Evolutionary conservation across 23 tunicate species (phyloP).

Genomic region (Corella eumyota): DNA sequence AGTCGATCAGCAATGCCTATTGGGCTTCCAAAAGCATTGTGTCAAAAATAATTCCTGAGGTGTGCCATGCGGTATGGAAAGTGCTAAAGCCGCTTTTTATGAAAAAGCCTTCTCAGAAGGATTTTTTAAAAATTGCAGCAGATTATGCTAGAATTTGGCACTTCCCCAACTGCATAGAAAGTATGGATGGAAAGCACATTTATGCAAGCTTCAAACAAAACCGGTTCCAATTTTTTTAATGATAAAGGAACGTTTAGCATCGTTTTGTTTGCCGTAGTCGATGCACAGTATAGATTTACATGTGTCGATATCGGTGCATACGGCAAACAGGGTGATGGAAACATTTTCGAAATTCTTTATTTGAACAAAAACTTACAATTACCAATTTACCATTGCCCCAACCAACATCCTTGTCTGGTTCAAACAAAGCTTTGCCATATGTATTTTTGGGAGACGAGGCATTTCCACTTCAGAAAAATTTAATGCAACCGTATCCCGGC

Average conservation of each 20-base stretch:
- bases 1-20: conserved; percentile 1
- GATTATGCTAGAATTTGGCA: background rate
- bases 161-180: conserved; percentile 7
- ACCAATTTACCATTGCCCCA: conserved; percentile 3
- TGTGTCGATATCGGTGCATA: conserved; percentile 15
- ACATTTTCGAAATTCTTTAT: background rate
- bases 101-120: background rate
- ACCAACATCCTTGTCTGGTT: conserved; percentile 1
- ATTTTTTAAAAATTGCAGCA: background rate
- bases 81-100: conserved; percentile 1
- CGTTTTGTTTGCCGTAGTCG: conserved; percentile 10
- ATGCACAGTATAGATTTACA: conserved; percentile 6
- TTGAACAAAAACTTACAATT: background rate
- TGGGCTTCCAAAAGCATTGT: background rate
- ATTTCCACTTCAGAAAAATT: conserved; percentile 12
- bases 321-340: conserved; percentile 15
- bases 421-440: conserved; percentile 5
- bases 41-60: conserved; percentile 3
- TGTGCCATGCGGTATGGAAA: background rate
- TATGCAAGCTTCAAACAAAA: conserved; percentile 5
- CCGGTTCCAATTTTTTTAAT: conserved; percentile 11
- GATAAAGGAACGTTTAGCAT: conserved; percentile 13
- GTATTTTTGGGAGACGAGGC: conserved; percentile 17
- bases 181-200: conserved; percentile 15
- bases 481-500: conserved; percentile 2